phyloP scores from a whole-genome alignment of 2,888 invertebrate species.

The Synergus japonicus region DNA sequence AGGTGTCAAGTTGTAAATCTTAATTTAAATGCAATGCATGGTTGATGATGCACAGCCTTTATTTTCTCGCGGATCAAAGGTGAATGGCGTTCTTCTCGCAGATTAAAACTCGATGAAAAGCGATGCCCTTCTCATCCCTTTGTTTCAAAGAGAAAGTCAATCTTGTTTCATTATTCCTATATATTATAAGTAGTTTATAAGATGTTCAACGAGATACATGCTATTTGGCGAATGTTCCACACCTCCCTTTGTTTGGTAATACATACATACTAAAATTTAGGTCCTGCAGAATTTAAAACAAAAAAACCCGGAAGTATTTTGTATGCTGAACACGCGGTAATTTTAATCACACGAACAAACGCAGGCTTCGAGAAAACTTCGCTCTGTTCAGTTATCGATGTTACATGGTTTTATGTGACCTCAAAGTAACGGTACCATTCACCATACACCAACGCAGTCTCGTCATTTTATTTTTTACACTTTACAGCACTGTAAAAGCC shows the following conservation, averaged over 20 bases:
- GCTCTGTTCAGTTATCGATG: constrained; percentile 23
- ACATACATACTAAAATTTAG: constrained; percentile 9
- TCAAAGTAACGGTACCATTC: constrained; percentile 24
- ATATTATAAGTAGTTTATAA: background rate
- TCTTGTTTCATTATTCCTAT: constrained; percentile 24
- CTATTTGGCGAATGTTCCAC: constrained; percentile 24
- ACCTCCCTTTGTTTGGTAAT: background rate
- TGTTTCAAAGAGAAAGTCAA: constrained; percentile 15
- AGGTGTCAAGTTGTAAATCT: background rate
- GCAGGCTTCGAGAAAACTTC: background rate
- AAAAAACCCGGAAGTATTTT: constrained; percentile 29
- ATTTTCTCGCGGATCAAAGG: constrained; percentile 9
- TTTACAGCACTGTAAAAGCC: background rate
- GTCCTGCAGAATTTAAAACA: constrained; percentile 21
- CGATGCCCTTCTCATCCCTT: background rate
- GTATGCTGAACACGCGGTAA: constrained; percentile 20
- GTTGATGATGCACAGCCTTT: background rate
- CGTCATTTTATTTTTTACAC: background rate
- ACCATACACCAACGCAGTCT: constrained; percentile 18
- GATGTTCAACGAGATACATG: background rate
- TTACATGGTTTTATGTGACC: constrained; percentile 30
- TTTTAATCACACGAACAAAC: constrained; percentile 20
- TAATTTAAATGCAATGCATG: background rate
- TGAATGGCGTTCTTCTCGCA: background rate
- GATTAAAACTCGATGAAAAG: constrained; percentile 4